Conservation (phyloP, 2,888 invertebrate genomes). For the Hipparchia semele region DNA sequence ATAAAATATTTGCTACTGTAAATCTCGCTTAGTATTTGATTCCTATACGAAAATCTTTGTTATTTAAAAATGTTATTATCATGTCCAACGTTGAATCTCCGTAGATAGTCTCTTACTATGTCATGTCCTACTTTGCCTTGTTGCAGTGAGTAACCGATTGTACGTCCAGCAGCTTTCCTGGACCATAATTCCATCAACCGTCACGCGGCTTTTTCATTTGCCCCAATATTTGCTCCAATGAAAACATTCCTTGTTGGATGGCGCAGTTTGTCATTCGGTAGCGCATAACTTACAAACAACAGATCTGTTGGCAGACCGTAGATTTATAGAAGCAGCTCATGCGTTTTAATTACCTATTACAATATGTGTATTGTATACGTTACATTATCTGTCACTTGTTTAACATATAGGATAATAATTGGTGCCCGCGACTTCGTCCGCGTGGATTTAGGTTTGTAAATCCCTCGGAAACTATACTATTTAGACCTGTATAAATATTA, state of each 20-base stretch:
- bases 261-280: conserved; percentile 60
- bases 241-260: conserved; percentile 34
- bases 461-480: too few relatives aligned
- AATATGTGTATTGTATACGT: background rate
- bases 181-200: conserved; percentile 35
- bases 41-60: too few relatives aligned
- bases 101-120: background rate
- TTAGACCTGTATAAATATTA: too few relatives aligned
- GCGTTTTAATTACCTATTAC: conserved; percentile 19
- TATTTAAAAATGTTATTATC: too few relatives aligned
- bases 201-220: conserved; percentile 36
- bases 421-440: too few relatives aligned
- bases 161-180: conserved; percentile 5
- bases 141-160: background rate
- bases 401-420: background rate
- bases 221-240: conserved; percentile 24
- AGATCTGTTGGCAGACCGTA: conserved; percentile 61
- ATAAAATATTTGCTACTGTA: too few relatives aligned
- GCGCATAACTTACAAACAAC: conserved; percentile 63
- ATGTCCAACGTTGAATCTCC: background rate
- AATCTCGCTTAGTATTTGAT: too few relatives aligned
- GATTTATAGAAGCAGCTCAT: conserved; percentile 61
- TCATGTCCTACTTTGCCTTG: background rate
- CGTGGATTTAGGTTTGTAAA: too few relatives aligned
- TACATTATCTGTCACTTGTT: background rate